Conservation (phyloP, 2,113 vertebrate species). For the Lasiurus borealis region DNA sequence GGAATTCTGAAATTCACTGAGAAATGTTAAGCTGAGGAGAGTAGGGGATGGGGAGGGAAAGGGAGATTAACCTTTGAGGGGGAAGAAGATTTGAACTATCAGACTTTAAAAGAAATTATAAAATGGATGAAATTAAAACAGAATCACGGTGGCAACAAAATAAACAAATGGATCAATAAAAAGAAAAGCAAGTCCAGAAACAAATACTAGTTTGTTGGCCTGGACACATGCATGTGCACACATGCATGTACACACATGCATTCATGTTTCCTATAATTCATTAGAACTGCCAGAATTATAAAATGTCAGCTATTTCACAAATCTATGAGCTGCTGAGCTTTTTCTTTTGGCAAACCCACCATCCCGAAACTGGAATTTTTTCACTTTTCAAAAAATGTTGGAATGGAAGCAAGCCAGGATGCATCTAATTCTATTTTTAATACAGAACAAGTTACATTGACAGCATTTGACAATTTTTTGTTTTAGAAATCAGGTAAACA, state of each 20-base stretch:
- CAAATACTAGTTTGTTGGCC: background rate
- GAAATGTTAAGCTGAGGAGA: conserved; percentile 47
- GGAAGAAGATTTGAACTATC: background rate
- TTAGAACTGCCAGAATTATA: background rate
- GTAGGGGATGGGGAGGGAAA: background rate
- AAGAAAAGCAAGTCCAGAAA: conserved; percentile 37
- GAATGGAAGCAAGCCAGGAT: background rate
- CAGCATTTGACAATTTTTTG: background rate
- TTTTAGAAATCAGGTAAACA: background rate
- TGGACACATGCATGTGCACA: accelerated
- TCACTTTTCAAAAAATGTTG: background rate
- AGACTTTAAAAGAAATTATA: conserved; percentile 46
- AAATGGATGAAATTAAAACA: conserved; percentile 37
- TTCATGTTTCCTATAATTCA: background rate
- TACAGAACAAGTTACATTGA: background rate
- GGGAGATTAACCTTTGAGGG: background rate
- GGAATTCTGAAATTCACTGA: conserved; percentile 25
- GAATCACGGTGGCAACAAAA: background rate
- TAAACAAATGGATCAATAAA: background rate
- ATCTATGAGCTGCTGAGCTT: background rate
- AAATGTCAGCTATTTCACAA: conserved; percentile 21
- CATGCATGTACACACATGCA: accelerated
- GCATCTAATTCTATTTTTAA: conserved; percentile 2
- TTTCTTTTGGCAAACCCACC: conserved; percentile 34
- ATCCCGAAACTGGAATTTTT: conserved; percentile 17